These are phyloP conservation scores for Hydropsyche tenuis DNA, from an alignment of 1,140 invertebrate species.

Conservation along the genomic window DNA sequence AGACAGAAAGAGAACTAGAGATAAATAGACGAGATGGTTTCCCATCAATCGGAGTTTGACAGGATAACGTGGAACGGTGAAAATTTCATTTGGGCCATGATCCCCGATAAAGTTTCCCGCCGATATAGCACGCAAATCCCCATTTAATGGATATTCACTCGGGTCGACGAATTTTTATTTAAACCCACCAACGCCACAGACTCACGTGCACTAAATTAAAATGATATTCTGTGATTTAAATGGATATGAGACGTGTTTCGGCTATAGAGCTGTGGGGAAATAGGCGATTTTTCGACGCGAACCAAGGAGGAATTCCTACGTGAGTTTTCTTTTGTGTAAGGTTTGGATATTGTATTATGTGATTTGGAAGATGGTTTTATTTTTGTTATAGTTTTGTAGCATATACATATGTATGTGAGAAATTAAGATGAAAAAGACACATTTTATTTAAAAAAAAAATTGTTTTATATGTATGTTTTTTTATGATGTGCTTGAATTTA, in stretches of 20 bases:
- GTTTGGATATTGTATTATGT: no score
- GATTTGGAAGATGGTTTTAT: no score
- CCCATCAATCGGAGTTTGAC: constrained; percentile 18
- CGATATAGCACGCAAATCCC: constrained; percentile 8
- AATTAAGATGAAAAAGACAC: no score
- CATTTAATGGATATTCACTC: constrained; percentile 21
- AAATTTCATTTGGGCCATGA: constrained; percentile 24
- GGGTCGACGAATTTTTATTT: background rate
- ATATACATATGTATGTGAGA: no score
- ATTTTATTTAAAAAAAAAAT: no score
- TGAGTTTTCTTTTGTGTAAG: background rate
- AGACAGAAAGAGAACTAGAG: no score
- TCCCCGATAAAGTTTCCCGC: background rate
- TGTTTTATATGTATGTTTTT: no score
- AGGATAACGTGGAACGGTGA: constrained; percentile 15
- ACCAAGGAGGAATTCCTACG: background rate
- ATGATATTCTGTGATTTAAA: background rate
- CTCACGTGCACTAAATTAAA: background rate
- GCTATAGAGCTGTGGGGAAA: background rate
- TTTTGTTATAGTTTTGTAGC: no score
- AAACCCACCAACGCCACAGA: background rate
- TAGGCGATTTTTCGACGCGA: background rate
- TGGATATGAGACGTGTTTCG: background rate
- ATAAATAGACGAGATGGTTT: background rate
- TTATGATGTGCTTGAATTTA: no score